Base-by-base conservation (phyloP, 2,797 vertebrate genomes). In the Anolis apletophallus region DNA sequence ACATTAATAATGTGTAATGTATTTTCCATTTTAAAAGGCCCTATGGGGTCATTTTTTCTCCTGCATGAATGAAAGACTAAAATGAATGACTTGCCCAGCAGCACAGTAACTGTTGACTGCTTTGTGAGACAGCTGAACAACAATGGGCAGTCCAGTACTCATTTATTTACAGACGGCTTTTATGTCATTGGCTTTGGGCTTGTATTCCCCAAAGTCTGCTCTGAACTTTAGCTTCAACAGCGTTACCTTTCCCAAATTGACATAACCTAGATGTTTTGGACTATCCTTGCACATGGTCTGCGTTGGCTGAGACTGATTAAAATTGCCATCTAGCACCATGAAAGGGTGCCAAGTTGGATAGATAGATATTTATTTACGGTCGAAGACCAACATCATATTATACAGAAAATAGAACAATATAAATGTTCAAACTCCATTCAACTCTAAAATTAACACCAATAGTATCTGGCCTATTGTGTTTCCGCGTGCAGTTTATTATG, bases 81-180 rank as follows among this genome's bases (percentile, higher is more conserved):
- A 88, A 87, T 93, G 86, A 91, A 83, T 89, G 64, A 71, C 81
- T 92, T 91, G 36, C 91, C 84, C 73, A 86, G 29, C 86, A 85
- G 88, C 88, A 59, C 81, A 81, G 71, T 55, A 86, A 86, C 32
- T 26, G 23, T 55, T 87, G 79, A 80, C 87, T 91, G 84, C 91
- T 90, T 93, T 87, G 76, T 93, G 93, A 82, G 91, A 94, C 21
- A 50, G 92, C 91, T 87, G 91, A 92, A 88, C 83, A 88, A 86
- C 82, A 87, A 85, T 46, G 90, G 91, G 61, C 77, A 68, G 46
- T 40, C 40, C 40, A 40, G 40, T 90, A 91, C 87, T 80, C 92
- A 0, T 93, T 81, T 78, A 13, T 36, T 52, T 71, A 13, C 55
- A 75, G 73, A 16, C 57, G 32, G 7, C 32, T 23, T 46, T 59